phyloP scores from a whole-genome alignment of 2,113 vertebrate species.

The Cercocebus atys region DNA sequence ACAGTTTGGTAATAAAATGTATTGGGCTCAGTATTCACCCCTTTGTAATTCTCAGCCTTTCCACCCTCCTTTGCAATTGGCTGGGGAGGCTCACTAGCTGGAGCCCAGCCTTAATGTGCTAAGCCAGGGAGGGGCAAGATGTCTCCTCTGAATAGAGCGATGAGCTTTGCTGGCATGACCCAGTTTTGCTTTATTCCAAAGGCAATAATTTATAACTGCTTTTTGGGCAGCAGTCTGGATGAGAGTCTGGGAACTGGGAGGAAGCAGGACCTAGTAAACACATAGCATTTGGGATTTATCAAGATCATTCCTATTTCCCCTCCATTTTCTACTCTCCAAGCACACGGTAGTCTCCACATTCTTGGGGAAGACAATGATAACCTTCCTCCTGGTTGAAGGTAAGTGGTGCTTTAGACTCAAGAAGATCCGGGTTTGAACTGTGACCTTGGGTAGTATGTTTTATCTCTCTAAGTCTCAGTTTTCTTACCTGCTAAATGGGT shows the following conservation, averaged over 20 bases:
- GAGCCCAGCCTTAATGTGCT: background rate
- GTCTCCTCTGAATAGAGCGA: background rate
- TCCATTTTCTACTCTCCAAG: background rate
- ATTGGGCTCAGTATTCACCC: conserved; percentile 12
- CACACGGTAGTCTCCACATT: background rate
- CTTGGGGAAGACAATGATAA: background rate
- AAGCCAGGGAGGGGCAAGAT: background rate
- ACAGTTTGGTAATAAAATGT: conserved; percentile 69
- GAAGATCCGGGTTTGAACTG: background rate
- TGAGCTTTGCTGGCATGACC: conserved; percentile 10
- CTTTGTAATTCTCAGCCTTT: conserved; percentile 32
- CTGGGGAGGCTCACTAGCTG: background rate
- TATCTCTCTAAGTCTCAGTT: background rate
- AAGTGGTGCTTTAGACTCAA: background rate
- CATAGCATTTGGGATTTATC: background rate
- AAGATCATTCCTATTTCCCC: background rate
- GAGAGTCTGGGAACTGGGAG: background rate
- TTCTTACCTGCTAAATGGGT: background rate
- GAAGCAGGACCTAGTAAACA: background rate
- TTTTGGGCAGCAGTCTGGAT: background rate
- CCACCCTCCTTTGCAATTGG: background rate
- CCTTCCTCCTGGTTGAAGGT: background rate
- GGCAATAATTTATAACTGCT: background rate
- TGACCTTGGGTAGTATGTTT: background rate
- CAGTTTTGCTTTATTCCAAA: background rate